Conservation (phyloP, 2,113 vertebrate genomes). For the Struthidea cinerea region DNA sequence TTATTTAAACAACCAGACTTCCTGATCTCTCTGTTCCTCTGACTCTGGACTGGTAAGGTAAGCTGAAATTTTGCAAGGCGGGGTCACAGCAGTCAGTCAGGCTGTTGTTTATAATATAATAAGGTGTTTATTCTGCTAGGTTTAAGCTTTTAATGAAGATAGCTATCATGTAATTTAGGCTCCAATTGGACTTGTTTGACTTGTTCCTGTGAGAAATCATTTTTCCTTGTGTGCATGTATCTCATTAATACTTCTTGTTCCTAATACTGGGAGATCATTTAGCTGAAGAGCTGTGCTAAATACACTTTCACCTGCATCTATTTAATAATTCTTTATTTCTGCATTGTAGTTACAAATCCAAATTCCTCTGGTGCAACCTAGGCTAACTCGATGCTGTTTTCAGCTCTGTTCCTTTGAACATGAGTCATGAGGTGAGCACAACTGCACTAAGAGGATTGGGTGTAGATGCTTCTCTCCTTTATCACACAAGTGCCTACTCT, state of each 20-base stretch:
- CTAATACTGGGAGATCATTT: not conserved
- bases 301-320: not conserved
- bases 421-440: not conserved
- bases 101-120: not conserved
- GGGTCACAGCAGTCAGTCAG: not conserved
- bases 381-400: not conserved
- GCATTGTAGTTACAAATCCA: not conserved
- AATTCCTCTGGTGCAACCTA: not conserved
- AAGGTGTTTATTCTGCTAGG: not conserved
- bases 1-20: not conserved
- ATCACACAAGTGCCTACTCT: not conserved
- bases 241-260: slow-evolving; percentile 9
- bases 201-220: slow-evolving; percentile 9
- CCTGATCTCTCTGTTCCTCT: not conserved
- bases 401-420: not conserved
- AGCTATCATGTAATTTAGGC: slow-evolving; percentile 20
- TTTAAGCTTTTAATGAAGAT: slow-evolving; percentile 18
- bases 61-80: not conserved
- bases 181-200: not conserved
- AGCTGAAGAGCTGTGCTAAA: not conserved
- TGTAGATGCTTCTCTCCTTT: not conserved
- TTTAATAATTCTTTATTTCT: not conserved
- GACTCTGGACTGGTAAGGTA: not conserved
- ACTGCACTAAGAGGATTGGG: not conserved
- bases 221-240: not conserved